Base-by-base conservation (phyloP, 2,797 vertebrate genomes). In the Rhabdomys pumilio region DNA sequence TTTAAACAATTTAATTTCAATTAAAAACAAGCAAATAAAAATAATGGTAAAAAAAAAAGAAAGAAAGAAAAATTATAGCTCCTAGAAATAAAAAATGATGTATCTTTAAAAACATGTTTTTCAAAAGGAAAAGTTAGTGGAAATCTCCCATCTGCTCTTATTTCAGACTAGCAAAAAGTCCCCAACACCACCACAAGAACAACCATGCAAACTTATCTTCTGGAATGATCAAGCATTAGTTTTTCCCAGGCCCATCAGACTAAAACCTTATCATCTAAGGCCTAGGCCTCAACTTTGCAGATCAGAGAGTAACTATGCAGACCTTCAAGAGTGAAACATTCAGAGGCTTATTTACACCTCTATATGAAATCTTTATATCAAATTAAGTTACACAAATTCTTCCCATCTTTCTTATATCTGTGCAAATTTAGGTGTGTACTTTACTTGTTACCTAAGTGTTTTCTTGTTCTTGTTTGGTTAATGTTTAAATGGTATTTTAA, bases 91-190 rank as follows among this genome's bases (percentile, higher is more conserved):
- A 82, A 90, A 89, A 53, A 12, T 93, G 61, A 59, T 59, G 61
- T 88, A 41, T 59, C 57, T 87, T 89, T 61, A 90, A 89, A 80
- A 72, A 12, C 26, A 67, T 6, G 15, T 73, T 90, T 50, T 76
- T 83, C 41, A 63, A 11, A 55, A 81, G 61, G 87, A 95, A 86
- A 82, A 79, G 57, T 8, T 89, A 94, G 41, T 77, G 38, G 38
- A 96, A 72, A 91, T 84, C 34, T 91, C 44, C 80, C 65, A 89
- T 65, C 61, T 55, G 69, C 24, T 72, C 26, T 38, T 34, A 59
- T 14, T 86, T 47, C n/a, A 94, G 31, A 94, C 38, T 53, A 94
- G 38, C 73, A 89, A 93, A 94, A 47, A 95, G 89, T 44, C 72
- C 29, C 65, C 65, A 14, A 0, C 69, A 11, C 2, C 31, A 34